These are phyloP conservation scores for Aleadryas rufinucha DNA, from an alignment of 2,113 vertebrate genomes.

Conservation along the genomic window DNA sequence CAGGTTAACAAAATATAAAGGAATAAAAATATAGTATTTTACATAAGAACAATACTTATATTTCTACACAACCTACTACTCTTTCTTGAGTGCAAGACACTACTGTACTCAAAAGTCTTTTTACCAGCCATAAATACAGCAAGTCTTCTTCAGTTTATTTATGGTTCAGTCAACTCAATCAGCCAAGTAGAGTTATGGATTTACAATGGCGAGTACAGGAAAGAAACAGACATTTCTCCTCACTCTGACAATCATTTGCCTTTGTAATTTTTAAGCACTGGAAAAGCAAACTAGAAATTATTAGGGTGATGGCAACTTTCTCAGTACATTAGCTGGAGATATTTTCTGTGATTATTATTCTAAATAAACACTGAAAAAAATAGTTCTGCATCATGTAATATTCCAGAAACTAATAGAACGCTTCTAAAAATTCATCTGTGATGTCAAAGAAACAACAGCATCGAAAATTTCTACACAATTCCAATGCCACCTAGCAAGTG, in stretches of 20 bases:
- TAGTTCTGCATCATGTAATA: neutral
- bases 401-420: neutral
- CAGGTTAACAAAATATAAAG: neutral
- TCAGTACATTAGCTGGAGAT: neutral
- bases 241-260: neutral
- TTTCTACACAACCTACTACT: neutral
- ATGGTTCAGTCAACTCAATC: conserved; percentile 46
- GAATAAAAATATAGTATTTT: neutral
- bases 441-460: neutral
- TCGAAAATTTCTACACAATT: neutral
- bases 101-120: conserved; percentile 31
- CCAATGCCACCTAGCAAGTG: neutral
- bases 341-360: neutral
- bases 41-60: neutral
- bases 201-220: neutral
- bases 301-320: neutral
- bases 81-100: conserved; percentile 28
- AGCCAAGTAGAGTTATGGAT: neutral
- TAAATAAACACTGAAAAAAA: neutral
- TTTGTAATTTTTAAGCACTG: neutral
- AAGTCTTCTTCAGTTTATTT: conserved; percentile 48
- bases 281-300: conserved; percentile 11
- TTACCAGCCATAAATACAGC: conserved; percentile 40
- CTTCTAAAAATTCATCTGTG: neutral
- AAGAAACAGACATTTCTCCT: neutral